These are phyloP conservation scores for Cheiracanthium punctorium DNA, from an alignment of 2,888 invertebrate species.

Conservation along the genomic window DNA sequence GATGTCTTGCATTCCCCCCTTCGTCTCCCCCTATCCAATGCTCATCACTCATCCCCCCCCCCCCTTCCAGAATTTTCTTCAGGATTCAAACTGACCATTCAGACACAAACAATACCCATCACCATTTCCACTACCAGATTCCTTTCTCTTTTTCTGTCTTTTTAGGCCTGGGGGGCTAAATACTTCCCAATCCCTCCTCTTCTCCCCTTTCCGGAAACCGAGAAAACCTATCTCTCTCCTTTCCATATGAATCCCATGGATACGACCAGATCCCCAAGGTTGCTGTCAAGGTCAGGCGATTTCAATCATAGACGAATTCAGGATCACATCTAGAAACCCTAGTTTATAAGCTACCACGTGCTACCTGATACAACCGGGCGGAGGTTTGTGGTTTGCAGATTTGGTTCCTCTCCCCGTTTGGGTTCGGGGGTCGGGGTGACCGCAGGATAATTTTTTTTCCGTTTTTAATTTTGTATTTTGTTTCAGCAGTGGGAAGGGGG, in stretches of 20 bases:
- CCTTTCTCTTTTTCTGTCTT: neutral
- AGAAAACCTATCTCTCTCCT: neutral
- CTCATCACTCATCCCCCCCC: too few relatives aligned
- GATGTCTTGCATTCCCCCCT: too few relatives aligned
- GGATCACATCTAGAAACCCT: neutral
- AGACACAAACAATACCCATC: neutral
- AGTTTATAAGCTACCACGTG: neutral
- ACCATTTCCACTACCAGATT: neutral
- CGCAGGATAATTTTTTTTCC: neutral
- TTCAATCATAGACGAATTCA: too few relatives aligned
- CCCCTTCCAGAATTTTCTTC: neutral
- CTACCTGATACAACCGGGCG: slow-evolving; percentile 12
- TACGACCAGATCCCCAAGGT: slow-evolving; percentile 4
- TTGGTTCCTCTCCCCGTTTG: neutral
- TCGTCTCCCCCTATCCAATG: too few relatives aligned
- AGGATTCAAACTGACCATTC: neutral
- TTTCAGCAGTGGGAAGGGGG: neutral
- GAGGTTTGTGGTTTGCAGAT: neutral
- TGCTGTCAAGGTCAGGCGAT: neutral
- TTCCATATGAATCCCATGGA: neutral
- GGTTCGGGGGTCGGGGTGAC: slow-evolving; percentile 6
- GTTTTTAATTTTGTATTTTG: neutral
- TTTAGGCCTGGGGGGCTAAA: neutral
- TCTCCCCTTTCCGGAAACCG: slow-evolving; percentile 8
- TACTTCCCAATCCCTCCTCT: neutral